Evolutionary conservation across 2,888 invertebrate genomes (phyloP).

Genomic region (Pocota personata): DNA sequence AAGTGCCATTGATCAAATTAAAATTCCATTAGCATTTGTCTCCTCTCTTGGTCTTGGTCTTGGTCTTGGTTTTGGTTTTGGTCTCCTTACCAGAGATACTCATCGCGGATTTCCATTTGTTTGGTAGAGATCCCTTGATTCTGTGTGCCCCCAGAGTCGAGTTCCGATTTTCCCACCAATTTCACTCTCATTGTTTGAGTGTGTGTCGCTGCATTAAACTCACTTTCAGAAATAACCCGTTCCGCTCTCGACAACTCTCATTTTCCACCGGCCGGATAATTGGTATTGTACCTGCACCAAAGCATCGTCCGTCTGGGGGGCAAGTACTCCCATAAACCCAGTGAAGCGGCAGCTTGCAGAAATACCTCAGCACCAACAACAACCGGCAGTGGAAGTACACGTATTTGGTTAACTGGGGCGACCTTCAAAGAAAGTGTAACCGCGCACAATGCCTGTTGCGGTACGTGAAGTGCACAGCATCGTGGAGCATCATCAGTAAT

Average conservation of each 20-base stretch:
- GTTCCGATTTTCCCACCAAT: slow-evolving; percentile 70
- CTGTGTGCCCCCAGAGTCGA: slow-evolving; percentile 44
- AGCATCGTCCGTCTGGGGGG: slow-evolving; percentile 33
- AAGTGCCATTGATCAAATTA: slow-evolving; percentile 60
- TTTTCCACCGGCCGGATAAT: slow-evolving; percentile 67
- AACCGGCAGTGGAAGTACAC: slow-evolving; percentile 63
- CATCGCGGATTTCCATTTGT: slow-evolving; percentile 50
- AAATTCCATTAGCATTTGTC: slow-evolving; percentile 67
- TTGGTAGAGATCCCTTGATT: slow-evolving; percentile 45
- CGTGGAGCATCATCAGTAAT: slow-evolving; percentile 38
- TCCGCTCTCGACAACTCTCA: slow-evolving; percentile 66
- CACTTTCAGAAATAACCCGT: slow-evolving; percentile 71
- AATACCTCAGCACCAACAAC: slow-evolving; percentile 47
- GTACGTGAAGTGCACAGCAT: slow-evolving; percentile 15
- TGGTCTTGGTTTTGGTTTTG: background rate
- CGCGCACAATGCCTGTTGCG: slow-evolving; percentile 33
- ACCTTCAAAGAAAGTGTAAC: slow-evolving; percentile 74
- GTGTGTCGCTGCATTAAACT: slow-evolving; percentile 51
- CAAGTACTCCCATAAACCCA: slow-evolving; percentile 49
- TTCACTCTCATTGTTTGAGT: slow-evolving; percentile 66
- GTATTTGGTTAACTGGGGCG: slow-evolving; percentile 73
- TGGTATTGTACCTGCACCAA: slow-evolving; percentile 71
- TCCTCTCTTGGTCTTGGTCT: slow-evolving; percentile 21
- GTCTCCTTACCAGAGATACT: slow-evolving; percentile 24
- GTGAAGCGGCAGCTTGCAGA: slow-evolving; percentile 10